Base-by-base conservation (phyloP, 2,113 vertebrate genomes). In the Poecile atricapillus region DNA sequence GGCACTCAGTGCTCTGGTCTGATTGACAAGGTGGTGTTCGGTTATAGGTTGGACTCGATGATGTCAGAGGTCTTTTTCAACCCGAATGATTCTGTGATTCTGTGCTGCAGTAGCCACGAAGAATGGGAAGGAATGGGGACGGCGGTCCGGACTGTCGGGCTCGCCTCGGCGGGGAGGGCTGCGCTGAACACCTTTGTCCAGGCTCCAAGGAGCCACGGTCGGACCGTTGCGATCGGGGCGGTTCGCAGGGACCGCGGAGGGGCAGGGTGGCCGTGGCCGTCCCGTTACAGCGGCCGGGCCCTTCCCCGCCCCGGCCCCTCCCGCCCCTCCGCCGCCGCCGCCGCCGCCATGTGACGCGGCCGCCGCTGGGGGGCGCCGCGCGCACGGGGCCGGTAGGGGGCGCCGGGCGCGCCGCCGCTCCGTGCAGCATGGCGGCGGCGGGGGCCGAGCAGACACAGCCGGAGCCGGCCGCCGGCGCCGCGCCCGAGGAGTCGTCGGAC, bases 401-500 rank as follows among this genome's bases (percentile, higher is more conserved):
- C 35, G 49, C 47, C 49, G 68, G 35, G 49, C 58, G 69, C 58
- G 64, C 80, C 49, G 75, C 53, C 46, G 35, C 28, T 37, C 74
- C 44, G 83, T 92, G 95, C 94, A 94, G 95, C 93, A 95, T 96
- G 93, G 94, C 94, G 93, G 94, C 90, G 76, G 95, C 84, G 88
- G 93, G 74, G 23, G 75, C 88, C 93, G 90, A 80, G 89, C 94
- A 92, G 95, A 83, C 93, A 92, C 95, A 94, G 96, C 94, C 97
- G 53, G 97, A 89, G 95, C 93, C 94, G 95, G 95, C 94, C 90
- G 97, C 97, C 92, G 98, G 98, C 95, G 97, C 97, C 87, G 97
- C 98, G 84, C 98, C 97, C 39, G 98, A 99, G 81, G 99, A 99
- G 95, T 99, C 99, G 39, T 99, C 99, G 69, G 99, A 99, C 95